A percentile compares a stretch with the other conserved stretches of the same genome.
Evolutionary conservation across 1,140 invertebrate species (phyloP).

Genomic region (Drosophila obscura): DNA sequence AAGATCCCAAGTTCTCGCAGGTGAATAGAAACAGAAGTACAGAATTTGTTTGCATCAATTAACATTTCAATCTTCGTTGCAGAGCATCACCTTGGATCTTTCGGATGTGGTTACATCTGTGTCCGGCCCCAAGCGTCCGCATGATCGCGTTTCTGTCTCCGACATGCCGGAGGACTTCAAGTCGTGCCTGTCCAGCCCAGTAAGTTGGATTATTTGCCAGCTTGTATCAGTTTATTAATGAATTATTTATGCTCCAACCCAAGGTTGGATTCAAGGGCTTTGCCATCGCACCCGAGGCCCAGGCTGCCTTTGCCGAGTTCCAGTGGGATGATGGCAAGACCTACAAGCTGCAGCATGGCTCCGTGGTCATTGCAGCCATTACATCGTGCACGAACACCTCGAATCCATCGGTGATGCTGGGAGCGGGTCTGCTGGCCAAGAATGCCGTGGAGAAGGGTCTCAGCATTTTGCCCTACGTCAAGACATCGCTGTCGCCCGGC

Average conservation of each 20-base stretch:
- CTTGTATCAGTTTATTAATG: too few species aligned
- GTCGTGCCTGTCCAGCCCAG: constrained; percentile 94
- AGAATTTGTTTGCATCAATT: constrained; percentile 1
- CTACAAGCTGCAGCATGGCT: constrained; percentile 95
- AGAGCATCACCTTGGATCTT: constrained; percentile 95
- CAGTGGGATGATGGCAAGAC: constrained; percentile 92
- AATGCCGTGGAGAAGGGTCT: constrained; percentile 97
- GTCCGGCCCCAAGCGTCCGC: constrained; percentile 98
- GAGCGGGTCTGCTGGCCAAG: constrained; percentile 96
- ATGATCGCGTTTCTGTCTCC: constrained; percentile 95
- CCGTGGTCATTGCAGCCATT: constrained; percentile 98
- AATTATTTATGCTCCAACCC: constrained; percentile 28
- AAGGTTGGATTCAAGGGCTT: constrained; percentile 98
- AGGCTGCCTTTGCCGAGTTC: constrained; percentile 89
- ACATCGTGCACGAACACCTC: constrained; percentile 99
- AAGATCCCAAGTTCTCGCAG: constrained; percentile 95
- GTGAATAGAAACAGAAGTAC: constrained; percentile 67
- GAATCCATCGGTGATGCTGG: constrained; percentile 98
- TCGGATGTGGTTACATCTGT: constrained; percentile 95
- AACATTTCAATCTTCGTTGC: constrained; percentile 17
- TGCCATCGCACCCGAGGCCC: constrained; percentile 89
- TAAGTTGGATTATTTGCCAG: constrained; percentile 83
- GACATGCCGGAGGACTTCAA: constrained; percentile 96
- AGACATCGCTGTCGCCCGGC: constrained; percentile 98
- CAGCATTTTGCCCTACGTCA: constrained; percentile 95